Conservation (phyloP, 2,888 invertebrate genomes). For the Oscheius sp. region DNA sequence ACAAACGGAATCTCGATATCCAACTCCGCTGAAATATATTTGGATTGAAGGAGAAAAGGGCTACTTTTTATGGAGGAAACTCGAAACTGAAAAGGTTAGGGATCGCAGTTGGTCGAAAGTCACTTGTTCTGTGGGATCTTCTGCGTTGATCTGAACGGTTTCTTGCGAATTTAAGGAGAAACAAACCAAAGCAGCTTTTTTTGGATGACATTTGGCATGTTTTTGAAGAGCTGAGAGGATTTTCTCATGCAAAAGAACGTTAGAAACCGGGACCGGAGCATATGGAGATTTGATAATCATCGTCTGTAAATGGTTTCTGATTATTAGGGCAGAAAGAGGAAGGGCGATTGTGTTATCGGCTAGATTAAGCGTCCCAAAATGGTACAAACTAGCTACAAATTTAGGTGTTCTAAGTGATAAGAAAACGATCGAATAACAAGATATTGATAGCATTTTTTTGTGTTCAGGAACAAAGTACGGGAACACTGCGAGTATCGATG, state of each 20-base stretch:
- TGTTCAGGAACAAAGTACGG: neutral
- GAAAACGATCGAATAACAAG: neutral
- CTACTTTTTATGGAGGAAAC: conserved; percentile 23
- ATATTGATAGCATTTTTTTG: neutral
- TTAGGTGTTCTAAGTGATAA: no score
- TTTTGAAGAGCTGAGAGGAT: conserved; percentile 23
- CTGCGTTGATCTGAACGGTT: conserved; percentile 24
- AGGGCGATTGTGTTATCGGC: neutral
- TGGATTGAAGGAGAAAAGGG: neutral
- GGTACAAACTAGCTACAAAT: no score
- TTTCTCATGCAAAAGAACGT: conserved; percentile 30
- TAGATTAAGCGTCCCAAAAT: no score
- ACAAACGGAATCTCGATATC: conserved; percentile 52
- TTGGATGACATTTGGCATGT: conserved; percentile 17
- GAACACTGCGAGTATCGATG: no score
- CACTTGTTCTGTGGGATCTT: conserved; percentile 14
- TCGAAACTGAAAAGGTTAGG: conserved; percentile 9
- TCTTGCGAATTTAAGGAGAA: neutral
- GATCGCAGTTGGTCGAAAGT: conserved; percentile 15
- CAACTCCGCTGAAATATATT: conserved; percentile 36
- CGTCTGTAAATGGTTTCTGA: neutral
- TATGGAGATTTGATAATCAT: conserved; percentile 29
- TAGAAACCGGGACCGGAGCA: conserved; percentile 30
- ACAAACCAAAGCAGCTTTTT: conserved; percentile 26
- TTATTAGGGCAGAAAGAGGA: neutral